Conservation (phyloP, 2,888 invertebrate genomes). For the Drosophila diplacantha region DNA sequence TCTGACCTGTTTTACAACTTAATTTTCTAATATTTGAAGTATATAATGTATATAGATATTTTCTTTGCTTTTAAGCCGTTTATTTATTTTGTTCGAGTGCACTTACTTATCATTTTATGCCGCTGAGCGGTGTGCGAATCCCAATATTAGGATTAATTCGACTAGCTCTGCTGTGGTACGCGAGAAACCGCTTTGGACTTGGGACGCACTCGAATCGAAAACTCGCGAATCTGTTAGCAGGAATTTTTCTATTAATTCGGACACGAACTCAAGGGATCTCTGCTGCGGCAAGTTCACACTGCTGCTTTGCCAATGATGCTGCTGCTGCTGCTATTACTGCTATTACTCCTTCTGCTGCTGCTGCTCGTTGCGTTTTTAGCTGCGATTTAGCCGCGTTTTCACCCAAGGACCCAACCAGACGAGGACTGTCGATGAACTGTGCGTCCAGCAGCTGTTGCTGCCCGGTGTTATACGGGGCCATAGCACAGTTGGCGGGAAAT, state of each 20-base stretch:
- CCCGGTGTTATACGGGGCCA: constrained; percentile 59
- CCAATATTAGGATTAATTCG: constrained; percentile 57
- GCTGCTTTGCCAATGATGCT: constrained; percentile 16
- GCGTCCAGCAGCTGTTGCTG: constrained; percentile 53
- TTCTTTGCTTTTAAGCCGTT: too few relatives aligned
- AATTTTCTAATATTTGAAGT: not conserved
- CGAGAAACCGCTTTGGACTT: constrained; percentile 15
- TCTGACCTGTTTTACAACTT: not conserved
- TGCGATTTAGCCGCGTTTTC: constrained; percentile 47
- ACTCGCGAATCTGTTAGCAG: constrained; percentile 16
- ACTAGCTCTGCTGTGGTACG: constrained; percentile 45
- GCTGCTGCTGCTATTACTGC: constrained; percentile 5
- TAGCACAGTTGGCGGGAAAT: constrained; percentile 41
- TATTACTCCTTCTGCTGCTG: constrained; percentile 8
- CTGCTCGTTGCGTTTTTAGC: constrained; percentile 23
- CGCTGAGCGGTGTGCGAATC: constrained; percentile 65
- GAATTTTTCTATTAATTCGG: constrained; percentile 1
- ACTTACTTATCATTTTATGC: constrained; percentile 73
- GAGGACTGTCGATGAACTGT: constrained; percentile 66
- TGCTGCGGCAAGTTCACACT: constrained; percentile 6
- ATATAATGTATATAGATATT: too few relatives aligned
- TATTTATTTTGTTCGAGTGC: constrained; percentile 11
- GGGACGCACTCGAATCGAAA: constrained; percentile 22
- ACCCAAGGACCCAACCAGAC: constrained; percentile 56
- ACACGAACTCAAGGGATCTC: constrained; percentile 23